Evolutionary conservation across 2,113 vertebrate species (phyloP), one percentile per base, ranked within the genome.

Genomic region (Grus americana): DNA sequence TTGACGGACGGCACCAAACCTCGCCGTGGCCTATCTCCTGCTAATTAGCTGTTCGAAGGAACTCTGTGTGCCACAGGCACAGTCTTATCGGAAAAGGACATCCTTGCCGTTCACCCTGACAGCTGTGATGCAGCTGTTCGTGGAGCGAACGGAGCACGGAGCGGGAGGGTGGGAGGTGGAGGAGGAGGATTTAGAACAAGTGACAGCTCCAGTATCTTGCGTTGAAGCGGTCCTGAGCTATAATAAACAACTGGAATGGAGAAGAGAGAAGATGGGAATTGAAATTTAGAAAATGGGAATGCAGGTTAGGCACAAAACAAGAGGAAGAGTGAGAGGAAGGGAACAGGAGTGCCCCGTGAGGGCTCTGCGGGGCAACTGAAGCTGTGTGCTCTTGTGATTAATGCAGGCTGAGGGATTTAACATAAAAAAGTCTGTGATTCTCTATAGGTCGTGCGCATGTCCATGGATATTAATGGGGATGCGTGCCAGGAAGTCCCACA

Each of bases 11-110:
- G 98, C 93, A 90, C 88, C 97, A 98, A 98, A 98, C 98, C 97
- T 98, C 95, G 88, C 95, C 27, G 93, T 98, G 98, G 97, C 98
- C 97, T 97, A 88, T 94, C 97, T 98, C 96, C 97, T 81, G 49
- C 98, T 99, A 99, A 99, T 99, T 99, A 99, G 98, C 98, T 98
- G 98, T 98, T 98, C 84, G 98, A 98, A 98, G 96, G 95, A 98
- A 97, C 98, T 98, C 94, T 96, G 91, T 98, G 98, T 98, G 98
- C 98, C 98, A 98, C 98, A 97, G 98, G 96, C 97, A 92, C 79
- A 96, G 65, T 93, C 96, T 98, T 98, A 98, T 98, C 94, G 88
- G 97, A 97, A 97, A 96, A 96, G 97, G 98, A 97, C 98, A 97
- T 98, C 97, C 98, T 98, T 97, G 97, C 97, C 50, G 30, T 95